A percentile compares a stretch with the other conserved stretches of the same genome.
These are phyloP conservation scores for Syngnathus acus DNA, from an alignment of 2,797 vertebrate species.

Conservation along the genomic window DNA sequence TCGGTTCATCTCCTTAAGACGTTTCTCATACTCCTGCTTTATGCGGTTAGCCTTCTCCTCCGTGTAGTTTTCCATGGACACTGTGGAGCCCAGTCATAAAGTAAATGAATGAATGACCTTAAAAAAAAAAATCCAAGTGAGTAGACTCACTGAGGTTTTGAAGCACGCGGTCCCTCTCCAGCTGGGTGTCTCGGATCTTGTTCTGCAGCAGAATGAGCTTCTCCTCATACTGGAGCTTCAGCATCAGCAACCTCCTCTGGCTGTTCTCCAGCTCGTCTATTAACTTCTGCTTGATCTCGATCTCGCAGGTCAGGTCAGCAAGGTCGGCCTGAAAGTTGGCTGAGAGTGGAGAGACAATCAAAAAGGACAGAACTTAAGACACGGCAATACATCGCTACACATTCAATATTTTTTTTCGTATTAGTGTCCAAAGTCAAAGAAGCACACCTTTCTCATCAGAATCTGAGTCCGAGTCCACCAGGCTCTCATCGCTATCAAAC, in stretches of 20 bases:
- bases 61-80: constrained; percentile 97
- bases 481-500: constrained; percentile 88
- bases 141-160: constrained; percentile 89
- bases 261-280: constrained; percentile 98
- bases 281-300: constrained; percentile 97
- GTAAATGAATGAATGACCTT: not conserved
- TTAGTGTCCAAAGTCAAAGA: constrained; percentile 3
- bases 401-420: not conserved
- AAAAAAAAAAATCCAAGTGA: not conserved
- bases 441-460: constrained; percentile 87
- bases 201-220: constrained; percentile 94
- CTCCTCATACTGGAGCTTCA: constrained; percentile 96
- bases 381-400: not conserved
- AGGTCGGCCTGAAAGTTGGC: constrained; percentile 90
- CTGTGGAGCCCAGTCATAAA: constrained; percentile 50
- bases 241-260: constrained; percentile 85
- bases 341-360: not conserved
- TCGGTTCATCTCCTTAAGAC: constrained; percentile 93
- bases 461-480: constrained; percentile 90
- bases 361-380: not conserved
- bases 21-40: constrained; percentile 90
- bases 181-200: constrained; percentile 95
- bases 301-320: constrained; percentile 94
- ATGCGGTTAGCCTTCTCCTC: constrained; percentile 92
- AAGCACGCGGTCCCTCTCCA: constrained; percentile 91